A percentile compares a stretch with the other conserved stretches of the same genome.
Conservation (phyloP, 2,888 invertebrate species). For the Euplagia quadripunctaria region DNA sequence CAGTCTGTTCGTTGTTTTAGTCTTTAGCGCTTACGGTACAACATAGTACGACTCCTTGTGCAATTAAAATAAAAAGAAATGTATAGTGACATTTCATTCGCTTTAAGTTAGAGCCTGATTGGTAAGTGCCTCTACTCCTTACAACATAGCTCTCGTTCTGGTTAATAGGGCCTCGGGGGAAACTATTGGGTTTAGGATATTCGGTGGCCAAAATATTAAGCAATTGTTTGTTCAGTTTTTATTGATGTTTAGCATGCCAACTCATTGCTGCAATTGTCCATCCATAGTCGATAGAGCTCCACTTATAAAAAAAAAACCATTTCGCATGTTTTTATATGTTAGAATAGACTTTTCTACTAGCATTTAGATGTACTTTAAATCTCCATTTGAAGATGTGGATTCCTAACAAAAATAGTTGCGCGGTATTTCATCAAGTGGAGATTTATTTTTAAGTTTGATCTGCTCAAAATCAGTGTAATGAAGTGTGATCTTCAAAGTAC, state of each 20-base stretch:
- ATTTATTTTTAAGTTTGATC: neutral
- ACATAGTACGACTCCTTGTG: neutral
- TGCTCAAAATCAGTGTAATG: neutral
- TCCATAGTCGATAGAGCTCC: neutral
- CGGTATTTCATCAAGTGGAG: too few relatives aligned
- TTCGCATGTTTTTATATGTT: neutral
- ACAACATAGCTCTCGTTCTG: neutral
- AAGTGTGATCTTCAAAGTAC: neutral
- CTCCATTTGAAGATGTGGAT: too few relatives aligned
- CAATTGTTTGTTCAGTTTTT: neutral
- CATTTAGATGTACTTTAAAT: neutral
- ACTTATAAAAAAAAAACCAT: neutral
- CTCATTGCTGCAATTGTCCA: neutral
- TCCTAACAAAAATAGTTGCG: too few relatives aligned
- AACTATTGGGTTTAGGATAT: neutral
- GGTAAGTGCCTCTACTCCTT: neutral
- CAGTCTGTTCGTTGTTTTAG: neutral
- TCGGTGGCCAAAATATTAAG: neutral
- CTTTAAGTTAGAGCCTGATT: neutral
- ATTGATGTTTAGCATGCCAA: neutral
- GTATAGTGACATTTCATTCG: neutral
- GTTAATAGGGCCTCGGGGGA: neutral
- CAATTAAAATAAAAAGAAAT: neutral
- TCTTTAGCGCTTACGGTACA: neutral
- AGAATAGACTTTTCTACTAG: neutral